Evolutionary conservation across 2,888 invertebrate species (phyloP).

Genomic region (Brenthis daphne): DNA sequence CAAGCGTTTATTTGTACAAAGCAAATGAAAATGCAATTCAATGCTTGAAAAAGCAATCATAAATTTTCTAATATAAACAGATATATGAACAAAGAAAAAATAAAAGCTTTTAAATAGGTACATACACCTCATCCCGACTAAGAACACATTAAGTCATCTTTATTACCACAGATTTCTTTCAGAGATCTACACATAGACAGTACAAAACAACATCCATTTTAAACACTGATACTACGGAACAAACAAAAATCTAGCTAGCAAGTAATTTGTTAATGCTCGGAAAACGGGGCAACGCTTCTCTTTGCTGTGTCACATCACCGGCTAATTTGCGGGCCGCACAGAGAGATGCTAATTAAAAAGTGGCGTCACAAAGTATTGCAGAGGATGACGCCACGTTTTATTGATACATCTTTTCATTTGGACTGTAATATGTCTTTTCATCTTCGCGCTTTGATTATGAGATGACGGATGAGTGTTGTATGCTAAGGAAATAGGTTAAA

Average conservation of each 20-base stretch:
- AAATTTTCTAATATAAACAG: no score
- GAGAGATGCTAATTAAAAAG: conserved; percentile 81
- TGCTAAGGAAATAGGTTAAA: conserved; percentile 15
- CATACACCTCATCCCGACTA: no score
- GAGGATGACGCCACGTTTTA: conserved; percentile 35
- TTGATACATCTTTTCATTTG: conserved; percentile 41
- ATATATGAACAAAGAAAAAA: no score
- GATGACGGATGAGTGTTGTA: conserved; percentile 20
- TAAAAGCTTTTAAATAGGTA: no score
- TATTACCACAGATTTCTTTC: no score
- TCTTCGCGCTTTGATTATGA: conserved; percentile 30
- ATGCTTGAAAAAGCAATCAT: no score
- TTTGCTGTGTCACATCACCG: conserved; percentile 64
- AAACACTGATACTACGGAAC: not conserved
- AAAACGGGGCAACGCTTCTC: conserved; percentile 47
- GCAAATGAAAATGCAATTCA: no score
- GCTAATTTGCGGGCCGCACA: conserved; percentile 76
- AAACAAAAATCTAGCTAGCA: conserved; percentile 27
- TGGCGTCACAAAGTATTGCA: conserved; percentile 74
- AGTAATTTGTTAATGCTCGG: conserved; percentile 63
- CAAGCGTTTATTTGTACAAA: no score
- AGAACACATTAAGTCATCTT: no score
- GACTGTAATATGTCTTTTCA: conserved; percentile 35
- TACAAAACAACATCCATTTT: not conserved
- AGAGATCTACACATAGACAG: not conserved